Conservation (phyloP, 2,888 invertebrate genomes). For the Ischnura elegans region DNA sequence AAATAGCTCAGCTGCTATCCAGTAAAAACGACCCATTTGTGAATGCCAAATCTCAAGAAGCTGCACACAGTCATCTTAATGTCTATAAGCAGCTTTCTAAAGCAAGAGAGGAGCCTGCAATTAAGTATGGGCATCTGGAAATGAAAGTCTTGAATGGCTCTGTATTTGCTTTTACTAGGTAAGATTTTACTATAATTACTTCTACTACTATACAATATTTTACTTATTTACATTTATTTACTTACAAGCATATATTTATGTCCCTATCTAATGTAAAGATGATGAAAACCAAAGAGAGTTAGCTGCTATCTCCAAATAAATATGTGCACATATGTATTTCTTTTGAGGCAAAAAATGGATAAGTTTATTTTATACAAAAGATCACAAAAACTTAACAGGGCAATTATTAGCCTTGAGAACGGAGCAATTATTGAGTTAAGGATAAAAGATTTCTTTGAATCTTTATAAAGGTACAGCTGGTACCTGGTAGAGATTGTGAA, state of each 20-base stretch:
- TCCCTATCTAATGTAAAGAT: no score
- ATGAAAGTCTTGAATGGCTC: constrained; percentile 67
- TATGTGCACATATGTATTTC: no score
- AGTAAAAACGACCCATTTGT: constrained; percentile 72
- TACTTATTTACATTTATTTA: background rate
- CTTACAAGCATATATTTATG: background rate
- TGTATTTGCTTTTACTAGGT: constrained; percentile 70
- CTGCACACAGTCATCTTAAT: constrained; percentile 70
- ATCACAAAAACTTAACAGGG: no score
- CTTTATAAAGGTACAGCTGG: no score
- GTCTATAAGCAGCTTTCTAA: constrained; percentile 69
- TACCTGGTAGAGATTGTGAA: no score
- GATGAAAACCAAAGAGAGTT: no score
- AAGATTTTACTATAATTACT: background rate
- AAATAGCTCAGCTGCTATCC: constrained; percentile 73
- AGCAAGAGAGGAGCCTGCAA: constrained; percentile 68
- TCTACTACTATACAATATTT: background rate
- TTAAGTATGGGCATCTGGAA: constrained; percentile 68
- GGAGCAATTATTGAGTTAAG: no score
- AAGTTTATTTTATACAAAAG: no score
- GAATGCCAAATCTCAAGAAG: constrained; percentile 73
- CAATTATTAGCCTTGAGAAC: no score
- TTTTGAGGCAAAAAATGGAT: no score
- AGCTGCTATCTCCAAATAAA: no score
- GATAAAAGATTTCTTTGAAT: no score